These are phyloP conservation scores for Ursus arctos DNA, from an alignment of 2,113 vertebrate genomes.

Conservation along the genomic window DNA sequence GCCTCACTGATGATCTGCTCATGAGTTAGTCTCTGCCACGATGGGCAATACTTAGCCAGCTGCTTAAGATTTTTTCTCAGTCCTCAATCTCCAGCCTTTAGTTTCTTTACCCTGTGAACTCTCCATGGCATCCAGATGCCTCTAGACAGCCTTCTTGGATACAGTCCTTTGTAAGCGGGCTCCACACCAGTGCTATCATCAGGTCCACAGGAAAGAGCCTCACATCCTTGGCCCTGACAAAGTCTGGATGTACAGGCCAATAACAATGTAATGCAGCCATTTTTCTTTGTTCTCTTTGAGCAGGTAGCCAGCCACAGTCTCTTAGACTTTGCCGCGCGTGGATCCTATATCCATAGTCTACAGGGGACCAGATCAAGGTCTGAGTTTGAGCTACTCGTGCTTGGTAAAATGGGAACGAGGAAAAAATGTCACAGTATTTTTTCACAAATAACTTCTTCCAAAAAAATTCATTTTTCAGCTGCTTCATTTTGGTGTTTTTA, in stretches of 20 bases:
- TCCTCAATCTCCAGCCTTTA: background rate
- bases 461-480: background rate
- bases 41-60: background rate
- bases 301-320: background rate
- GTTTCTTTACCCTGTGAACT: background rate
- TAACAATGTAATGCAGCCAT: background rate
- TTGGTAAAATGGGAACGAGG: background rate
- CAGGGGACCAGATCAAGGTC: background rate
- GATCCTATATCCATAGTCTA: background rate
- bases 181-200: background rate
- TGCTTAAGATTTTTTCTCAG: background rate
- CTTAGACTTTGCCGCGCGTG: background rate
- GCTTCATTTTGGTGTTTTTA: background rate
- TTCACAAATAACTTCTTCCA: background rate
- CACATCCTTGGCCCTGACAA: background rate
- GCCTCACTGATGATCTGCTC: background rate
- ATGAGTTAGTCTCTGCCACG: background rate
- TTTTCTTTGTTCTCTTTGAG: constrained; percentile 16
- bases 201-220: background rate
- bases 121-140: background rate
- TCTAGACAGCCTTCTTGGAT: background rate
- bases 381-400: background rate
- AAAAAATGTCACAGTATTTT: background rate
- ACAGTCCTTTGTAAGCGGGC: background rate
- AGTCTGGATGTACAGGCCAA: background rate